These are phyloP conservation scores for Acrobeloides nanus DNA, from an alignment of 2,888 invertebrate species.

Conservation along the genomic window DNA sequence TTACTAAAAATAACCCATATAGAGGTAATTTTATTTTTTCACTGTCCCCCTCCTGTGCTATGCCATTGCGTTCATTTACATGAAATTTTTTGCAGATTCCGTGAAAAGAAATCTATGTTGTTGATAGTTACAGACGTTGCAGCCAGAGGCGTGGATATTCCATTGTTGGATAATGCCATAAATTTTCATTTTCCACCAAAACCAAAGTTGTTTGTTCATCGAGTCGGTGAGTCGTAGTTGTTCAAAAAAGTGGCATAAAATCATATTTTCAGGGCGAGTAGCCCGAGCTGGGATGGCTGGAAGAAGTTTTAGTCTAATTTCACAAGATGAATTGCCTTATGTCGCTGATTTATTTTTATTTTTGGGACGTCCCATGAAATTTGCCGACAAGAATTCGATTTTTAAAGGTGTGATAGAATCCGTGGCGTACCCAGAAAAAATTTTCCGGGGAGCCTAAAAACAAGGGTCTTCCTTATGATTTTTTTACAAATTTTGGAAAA, in stretches of 20 bases:
- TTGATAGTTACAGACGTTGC: conserved; percentile 94
- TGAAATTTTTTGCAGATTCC: conserved; percentile 65
- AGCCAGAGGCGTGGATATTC: conserved; percentile 93
- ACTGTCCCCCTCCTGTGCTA: too few species aligned
- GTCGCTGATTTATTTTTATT: conserved; percentile 89
- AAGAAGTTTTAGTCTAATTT: conserved; percentile 79
- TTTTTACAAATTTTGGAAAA: neutral
- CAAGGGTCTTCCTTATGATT: conserved; percentile 2
- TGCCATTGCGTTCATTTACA: too few species aligned
- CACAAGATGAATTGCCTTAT: conserved; percentile 83
- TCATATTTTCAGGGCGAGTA: conserved; percentile 64
- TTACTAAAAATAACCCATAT: too few species aligned
- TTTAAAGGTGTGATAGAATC: conserved; percentile 29
- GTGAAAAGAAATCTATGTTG: conserved; percentile 69
- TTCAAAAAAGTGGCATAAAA: neutral
- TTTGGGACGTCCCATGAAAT: conserved; percentile 69
- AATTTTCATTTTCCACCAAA: conserved; percentile 95
- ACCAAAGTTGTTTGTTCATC: conserved; percentile 90
- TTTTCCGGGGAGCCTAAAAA: too few species aligned
- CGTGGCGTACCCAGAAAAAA: neutral
- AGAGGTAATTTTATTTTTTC: too few species aligned
- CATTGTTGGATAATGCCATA: conserved; percentile 83
- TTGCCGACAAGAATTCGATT: conserved; percentile 32
- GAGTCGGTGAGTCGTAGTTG: conserved; percentile 69
- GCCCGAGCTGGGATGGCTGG: conserved; percentile 88